Evolutionary conservation across 1,140 invertebrate species (phyloP).

Genomic region (Brachionus paranguensis): DNA sequence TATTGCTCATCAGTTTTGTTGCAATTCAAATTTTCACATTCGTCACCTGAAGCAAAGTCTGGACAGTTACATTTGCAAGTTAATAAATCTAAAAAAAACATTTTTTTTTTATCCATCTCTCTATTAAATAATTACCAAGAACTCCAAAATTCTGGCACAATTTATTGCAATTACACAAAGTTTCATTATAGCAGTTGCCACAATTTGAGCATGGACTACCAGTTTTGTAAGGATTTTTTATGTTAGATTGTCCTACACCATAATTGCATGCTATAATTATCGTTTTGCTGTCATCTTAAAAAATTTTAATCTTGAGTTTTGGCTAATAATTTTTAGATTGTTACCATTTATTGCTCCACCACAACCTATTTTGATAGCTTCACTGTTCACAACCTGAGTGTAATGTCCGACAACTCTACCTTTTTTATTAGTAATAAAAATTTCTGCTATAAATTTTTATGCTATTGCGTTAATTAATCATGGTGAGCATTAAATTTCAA

Average conservation of each 20-base stretch:
- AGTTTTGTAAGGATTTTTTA: not conserved
- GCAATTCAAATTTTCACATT: not conserved
- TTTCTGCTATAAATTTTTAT: too few relatives aligned
- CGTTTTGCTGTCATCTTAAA: not conserved
- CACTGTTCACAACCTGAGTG: constrained; percentile 22
- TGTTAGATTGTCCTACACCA: not conserved
- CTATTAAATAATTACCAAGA: not conserved
- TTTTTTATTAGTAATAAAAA: not conserved
- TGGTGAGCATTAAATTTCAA: too few relatives aligned
- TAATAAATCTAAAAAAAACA: not conserved
- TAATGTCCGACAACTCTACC: constrained; percentile 16
- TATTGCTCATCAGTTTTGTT: constrained; percentile 12
- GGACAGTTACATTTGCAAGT: constrained; percentile 21
- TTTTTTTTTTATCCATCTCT: not conserved
- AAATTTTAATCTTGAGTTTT: not conserved
- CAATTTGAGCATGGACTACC: constrained; percentile 12
- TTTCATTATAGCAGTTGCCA: not conserved
- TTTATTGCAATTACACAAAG: not conserved
- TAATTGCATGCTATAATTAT: not conserved
- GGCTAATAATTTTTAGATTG: too few relatives aligned
- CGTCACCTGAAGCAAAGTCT: not conserved
- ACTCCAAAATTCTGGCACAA: constrained; percentile 10
- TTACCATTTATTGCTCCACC: constrained; percentile 4
- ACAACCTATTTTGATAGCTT: constrained; percentile 4
- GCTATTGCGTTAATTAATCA: too few relatives aligned